These are phyloP conservation scores for Stichopus chloronotus DNA, from an alignment of 35 echinoderm and acorn worm species.

Conservation along the genomic window DNA sequence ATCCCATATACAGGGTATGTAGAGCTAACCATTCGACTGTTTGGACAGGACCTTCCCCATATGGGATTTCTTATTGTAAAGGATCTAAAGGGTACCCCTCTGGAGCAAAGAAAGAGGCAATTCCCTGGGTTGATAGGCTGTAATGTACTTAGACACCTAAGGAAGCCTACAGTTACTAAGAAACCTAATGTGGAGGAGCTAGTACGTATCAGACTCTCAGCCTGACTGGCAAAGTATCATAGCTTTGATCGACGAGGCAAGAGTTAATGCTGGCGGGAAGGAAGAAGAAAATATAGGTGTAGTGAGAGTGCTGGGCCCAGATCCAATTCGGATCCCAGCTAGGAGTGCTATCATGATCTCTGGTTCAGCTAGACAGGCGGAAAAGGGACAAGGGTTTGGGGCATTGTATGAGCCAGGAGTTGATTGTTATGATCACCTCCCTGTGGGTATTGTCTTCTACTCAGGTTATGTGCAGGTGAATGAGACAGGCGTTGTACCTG, in stretches of 20 bases:
- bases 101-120: slow-evolving; percentile 63
- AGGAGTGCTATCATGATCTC: neutral
- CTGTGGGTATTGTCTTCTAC: neutral
- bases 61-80: slow-evolving; percentile 76
- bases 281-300: neutral
- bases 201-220: neutral
- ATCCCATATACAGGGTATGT: slow-evolving; percentile 79
- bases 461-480: neutral
- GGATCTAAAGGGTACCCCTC: slow-evolving; percentile 41
- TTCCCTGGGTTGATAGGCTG: slow-evolving; percentile 78
- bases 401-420: neutral
- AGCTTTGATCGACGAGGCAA: neutral
- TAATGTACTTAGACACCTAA: slow-evolving; percentile 50
- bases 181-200: neutral
- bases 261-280: neutral
- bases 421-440: slow-evolving; percentile 17
- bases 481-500: neutral
- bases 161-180: neutral
- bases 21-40: slow-evolving; percentile 55
- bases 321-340: neutral
- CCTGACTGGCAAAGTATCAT: neutral
- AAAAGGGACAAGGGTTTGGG: neutral
- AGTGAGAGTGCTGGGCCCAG: neutral
- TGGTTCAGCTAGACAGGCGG: neutral
- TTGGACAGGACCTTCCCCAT: slow-evolving; percentile 55